Evolutionary conservation across 35 echinoderm and acorn worm species (phyloP).

Genomic region (Heliocidaris tuberculata): DNA sequence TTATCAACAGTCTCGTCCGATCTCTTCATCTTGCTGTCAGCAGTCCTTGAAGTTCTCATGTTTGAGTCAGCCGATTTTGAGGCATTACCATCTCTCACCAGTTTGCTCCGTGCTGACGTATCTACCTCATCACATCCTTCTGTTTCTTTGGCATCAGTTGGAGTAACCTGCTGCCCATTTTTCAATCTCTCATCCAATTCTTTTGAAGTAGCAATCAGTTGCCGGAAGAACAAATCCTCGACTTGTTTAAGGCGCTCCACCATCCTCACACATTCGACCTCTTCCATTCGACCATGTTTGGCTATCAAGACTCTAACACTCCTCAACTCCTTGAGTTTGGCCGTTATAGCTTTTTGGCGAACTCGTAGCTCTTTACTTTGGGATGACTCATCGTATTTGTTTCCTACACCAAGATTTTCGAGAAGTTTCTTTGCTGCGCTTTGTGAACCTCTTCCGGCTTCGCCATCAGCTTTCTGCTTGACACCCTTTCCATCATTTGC

Average conservation of each 20-base stretch:
- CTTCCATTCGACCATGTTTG: slow-evolving; percentile 15
- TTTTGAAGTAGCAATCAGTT: neutral
- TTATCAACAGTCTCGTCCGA: neutral
- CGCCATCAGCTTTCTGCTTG: neutral
- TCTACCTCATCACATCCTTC: neutral
- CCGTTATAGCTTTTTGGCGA: slow-evolving; percentile 1
- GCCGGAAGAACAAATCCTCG: slow-evolving; percentile 21
- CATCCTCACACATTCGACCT: neutral
- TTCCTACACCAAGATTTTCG: neutral
- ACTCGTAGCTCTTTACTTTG: neutral
- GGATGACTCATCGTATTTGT: neutral
- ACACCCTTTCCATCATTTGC: neutral
- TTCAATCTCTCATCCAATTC: neutral
- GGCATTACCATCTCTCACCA: neutral
- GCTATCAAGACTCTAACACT: slow-evolving; percentile 11
- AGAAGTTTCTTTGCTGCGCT: neutral
- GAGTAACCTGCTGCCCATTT: neutral
- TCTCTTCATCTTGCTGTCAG: neutral
- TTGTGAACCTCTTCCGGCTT: neutral
- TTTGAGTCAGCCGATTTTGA: neutral
- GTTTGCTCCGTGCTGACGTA: neutral
- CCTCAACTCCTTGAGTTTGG: slow-evolving; percentile 27
- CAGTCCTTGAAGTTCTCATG: neutral
- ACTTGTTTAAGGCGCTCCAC: slow-evolving; percentile 7
- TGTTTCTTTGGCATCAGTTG: neutral